Evolutionary conservation across 2,113 vertebrate species (phyloP).

Genomic region (Monopterus albus): DNA sequence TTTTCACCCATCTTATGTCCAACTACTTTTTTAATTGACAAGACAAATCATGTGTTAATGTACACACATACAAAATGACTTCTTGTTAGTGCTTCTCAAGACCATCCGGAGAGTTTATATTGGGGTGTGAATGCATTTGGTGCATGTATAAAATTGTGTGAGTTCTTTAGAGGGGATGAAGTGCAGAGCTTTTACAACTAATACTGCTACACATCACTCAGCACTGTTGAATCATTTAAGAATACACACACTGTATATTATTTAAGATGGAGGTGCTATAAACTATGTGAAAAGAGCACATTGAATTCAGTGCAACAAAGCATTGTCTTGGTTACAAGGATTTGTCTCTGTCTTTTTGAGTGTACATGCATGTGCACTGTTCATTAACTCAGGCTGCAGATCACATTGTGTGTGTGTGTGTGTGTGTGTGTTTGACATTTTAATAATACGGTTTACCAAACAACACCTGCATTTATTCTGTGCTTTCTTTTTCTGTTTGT

Average conservation of each 20-base stretch:
- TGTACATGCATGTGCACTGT: slow-evolving; percentile 5
- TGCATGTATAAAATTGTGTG: slow-evolving; percentile 42
- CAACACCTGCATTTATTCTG: slow-evolving; percentile 60
- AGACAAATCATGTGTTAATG: slow-evolving; percentile 55
- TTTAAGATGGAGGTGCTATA: slow-evolving; percentile 2
- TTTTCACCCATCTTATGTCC: background rate
- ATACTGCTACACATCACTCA: slow-evolving; percentile 28
- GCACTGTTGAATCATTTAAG: slow-evolving; percentile 29
- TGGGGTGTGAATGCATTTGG: slow-evolving; percentile 40
- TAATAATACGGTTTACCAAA: slow-evolving; percentile 66
- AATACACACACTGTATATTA: slow-evolving; percentile 16
- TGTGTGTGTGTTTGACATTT: slow-evolving; percentile 37
- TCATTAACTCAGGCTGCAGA: background rate
- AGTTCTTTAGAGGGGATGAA: slow-evolving; percentile 6
- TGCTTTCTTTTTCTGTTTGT: slow-evolving; percentile 69
- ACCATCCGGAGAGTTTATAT: slow-evolving; percentile 67
- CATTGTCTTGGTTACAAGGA: background rate
- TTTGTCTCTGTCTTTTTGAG: slow-evolving; percentile 6
- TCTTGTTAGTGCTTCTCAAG: slow-evolving; percentile 50
- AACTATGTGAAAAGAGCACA: background rate
- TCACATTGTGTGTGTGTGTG: background rate
- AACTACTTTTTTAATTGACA: background rate
- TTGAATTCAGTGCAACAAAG: background rate
- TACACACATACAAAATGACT: slow-evolving; percentile 49
- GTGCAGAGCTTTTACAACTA: slow-evolving; percentile 30